Conservation (phyloP, 2,888 invertebrate species). For the Orthonychiurus folsomi region DNA sequence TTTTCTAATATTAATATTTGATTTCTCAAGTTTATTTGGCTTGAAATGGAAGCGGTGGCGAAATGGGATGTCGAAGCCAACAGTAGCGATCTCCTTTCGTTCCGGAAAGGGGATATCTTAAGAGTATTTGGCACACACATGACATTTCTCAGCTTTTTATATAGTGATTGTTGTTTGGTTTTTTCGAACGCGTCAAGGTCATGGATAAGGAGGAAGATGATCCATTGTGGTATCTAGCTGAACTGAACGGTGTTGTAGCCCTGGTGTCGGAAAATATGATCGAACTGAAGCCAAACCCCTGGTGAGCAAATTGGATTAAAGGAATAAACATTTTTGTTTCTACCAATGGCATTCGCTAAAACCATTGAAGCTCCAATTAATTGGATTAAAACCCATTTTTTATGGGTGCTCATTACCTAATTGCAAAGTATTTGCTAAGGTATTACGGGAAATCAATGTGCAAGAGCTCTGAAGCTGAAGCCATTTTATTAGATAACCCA, state of each 20-base stretch:
- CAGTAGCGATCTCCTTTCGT: not conserved
- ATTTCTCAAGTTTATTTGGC: too few relatives aligned
- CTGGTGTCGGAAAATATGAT: not conserved
- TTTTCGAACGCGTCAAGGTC: too few relatives aligned
- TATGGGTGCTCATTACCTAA: too few relatives aligned
- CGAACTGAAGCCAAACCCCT: not conserved
- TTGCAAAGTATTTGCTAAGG: too few relatives aligned
- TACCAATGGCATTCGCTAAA: too few relatives aligned
- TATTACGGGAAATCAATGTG: not conserved
- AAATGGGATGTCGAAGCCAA: not conserved
- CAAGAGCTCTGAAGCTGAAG: not conserved
- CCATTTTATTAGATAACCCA: not conserved
- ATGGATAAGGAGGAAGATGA: not conserved
- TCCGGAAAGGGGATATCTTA: not conserved
- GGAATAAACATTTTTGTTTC: too few relatives aligned
- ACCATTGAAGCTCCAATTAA: too few relatives aligned
- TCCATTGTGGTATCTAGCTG: not conserved
- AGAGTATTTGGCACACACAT: too few relatives aligned
- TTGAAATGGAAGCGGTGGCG: not conserved
- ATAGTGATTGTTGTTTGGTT: too few relatives aligned
- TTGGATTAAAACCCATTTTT: too few relatives aligned
- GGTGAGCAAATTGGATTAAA: not conserved
- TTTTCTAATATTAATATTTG: too few relatives aligned
- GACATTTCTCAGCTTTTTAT: too few relatives aligned
- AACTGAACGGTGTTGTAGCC: not conserved